These are phyloP conservation scores for Zaprionus obscuricornis DNA, from an alignment of 2,888 invertebrate genomes.

Conservation along the genomic window DNA sequence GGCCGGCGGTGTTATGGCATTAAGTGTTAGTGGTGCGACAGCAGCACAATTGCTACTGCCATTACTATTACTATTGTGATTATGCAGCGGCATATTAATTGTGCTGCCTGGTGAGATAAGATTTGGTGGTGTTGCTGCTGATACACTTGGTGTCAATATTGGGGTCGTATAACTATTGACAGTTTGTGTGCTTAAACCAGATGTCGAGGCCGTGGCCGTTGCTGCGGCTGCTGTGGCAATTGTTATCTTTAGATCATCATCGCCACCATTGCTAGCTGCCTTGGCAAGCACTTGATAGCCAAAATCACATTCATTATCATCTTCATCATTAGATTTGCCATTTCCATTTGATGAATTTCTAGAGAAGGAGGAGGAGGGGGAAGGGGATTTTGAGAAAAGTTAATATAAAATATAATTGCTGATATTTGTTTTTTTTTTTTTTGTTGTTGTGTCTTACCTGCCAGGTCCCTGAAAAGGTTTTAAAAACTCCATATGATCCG, in stretches of 20 bases:
- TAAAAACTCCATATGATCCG: slow-evolving; percentile 83
- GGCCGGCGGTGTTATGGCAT: slow-evolving; percentile 52
- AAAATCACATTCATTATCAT: slow-evolving; percentile 81
- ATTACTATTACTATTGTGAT: slow-evolving; percentile 58
- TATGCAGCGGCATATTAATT: slow-evolving; percentile 25
- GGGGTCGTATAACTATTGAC: slow-evolving; percentile 55
- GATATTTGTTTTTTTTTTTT: too few relatives aligned
- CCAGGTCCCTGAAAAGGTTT: slow-evolving; percentile 83
- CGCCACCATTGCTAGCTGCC: slow-evolving; percentile 66
- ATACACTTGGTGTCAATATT: slow-evolving; percentile 46
- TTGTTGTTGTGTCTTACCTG: slow-evolving; percentile 68
- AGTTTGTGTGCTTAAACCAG: slow-evolving; percentile 56
- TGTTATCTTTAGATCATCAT: slow-evolving; percentile 73
- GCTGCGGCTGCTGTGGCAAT: slow-evolving; percentile 52
- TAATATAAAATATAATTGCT: too few relatives aligned
- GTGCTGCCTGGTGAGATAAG: slow-evolving; percentile 58
- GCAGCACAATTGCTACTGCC: slow-evolving; percentile 62
- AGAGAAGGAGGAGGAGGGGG: neutral
- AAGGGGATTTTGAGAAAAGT: neutral
- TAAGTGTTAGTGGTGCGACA: slow-evolving; percentile 53
- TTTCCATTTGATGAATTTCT: slow-evolving; percentile 70
- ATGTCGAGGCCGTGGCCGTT: slow-evolving; percentile 23
- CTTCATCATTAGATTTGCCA: slow-evolving; percentile 77
- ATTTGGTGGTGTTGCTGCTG: slow-evolving; percentile 55
- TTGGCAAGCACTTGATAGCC: slow-evolving; percentile 81